Conservation (phyloP, 1,140 invertebrate species). For the Ectropis grisescens region DNA sequence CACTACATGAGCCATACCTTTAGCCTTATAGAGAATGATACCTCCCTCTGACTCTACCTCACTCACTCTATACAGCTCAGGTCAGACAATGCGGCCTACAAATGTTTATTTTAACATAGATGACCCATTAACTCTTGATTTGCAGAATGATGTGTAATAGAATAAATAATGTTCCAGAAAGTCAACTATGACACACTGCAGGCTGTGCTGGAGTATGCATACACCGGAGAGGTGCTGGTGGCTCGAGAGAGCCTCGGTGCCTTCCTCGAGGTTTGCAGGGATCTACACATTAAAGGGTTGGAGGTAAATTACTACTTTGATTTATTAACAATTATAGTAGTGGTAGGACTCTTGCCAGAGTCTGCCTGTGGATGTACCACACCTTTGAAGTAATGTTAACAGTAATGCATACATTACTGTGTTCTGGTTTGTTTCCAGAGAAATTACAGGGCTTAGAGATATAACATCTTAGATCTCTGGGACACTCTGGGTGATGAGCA, state of each 20-base stretch:
- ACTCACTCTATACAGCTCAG: too few relatives aligned
- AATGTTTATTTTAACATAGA: too few relatives aligned
- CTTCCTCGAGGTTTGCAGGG: constrained; percentile 38
- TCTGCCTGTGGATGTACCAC: too few relatives aligned
- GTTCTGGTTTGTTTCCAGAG: too few relatives aligned
- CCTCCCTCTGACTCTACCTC: constrained; percentile 81
- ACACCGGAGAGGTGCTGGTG: constrained; percentile 45
- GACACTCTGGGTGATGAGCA: too few relatives aligned
- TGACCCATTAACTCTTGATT: constrained; percentile 82
- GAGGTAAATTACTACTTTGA: constrained; percentile 16
- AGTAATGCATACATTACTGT: background rate
- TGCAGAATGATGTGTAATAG: constrained; percentile 28
- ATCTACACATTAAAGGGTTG: constrained; percentile 45
- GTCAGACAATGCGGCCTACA: too few relatives aligned
- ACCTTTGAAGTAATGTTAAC: background rate
- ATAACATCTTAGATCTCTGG: too few relatives aligned
- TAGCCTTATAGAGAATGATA: constrained; percentile 82
- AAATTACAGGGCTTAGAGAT: too few relatives aligned
- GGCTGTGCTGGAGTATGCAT: constrained; percentile 41
- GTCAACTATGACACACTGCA: constrained; percentile 34
- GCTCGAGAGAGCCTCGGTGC: constrained; percentile 35
- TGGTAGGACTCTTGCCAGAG: too few relatives aligned
- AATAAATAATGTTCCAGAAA: constrained; percentile 30
- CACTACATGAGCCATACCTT: constrained; percentile 72
- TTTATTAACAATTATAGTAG: background rate